Base-by-base conservation (phyloP, 2,888 invertebrate species). In the Lymantria monacha region DNA sequence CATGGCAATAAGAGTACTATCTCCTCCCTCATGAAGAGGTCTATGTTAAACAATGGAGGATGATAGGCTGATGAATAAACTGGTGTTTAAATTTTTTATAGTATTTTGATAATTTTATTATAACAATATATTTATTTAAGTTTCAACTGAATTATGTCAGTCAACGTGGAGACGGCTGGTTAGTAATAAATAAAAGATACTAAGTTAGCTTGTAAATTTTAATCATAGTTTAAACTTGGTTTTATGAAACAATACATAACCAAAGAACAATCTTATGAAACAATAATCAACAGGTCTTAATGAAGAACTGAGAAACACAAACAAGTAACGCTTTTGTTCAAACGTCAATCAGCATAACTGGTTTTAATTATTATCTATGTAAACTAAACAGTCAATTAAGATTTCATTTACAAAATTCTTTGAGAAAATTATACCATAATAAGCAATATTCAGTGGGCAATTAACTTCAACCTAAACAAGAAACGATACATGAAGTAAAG, bases 271-370 rank as follows among this genome's bases (percentile, higher is more conserved):
- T 22, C 3, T 65, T 65, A 60, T 55, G 64, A 55, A 65, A 65
- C 55, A 44, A 53, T 55, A 51, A 53, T 22, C 13, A 53, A 54
- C 43, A 53, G 37, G 46, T 47, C 38, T 13, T 59, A 61, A 66
- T 51, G 51, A 59, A 53, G 51, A 55, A 47, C 57, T 53, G 59
- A 51, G 61, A 56, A 66, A 48, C 33, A 48, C 57, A 50, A 62
- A 72, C 66, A 66, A 72, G 70, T 72, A 59, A 70, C 51, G 40
- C 36, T 61, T 63, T 59, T 69, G 63, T 61, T 61, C 51, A 49
- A 49, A 65, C 48, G 48, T 59, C 53, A 61, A 63, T 59, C 53
- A 55, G 45, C 46, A 57, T 44, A 66, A 66, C 53, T 50, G 66
- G 51, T 46, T 46, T 42, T 13, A 55, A 66, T 59, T 63, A 37